Conservation (phyloP, 1,140 invertebrate species). For the Drosophila pandora region DNA sequence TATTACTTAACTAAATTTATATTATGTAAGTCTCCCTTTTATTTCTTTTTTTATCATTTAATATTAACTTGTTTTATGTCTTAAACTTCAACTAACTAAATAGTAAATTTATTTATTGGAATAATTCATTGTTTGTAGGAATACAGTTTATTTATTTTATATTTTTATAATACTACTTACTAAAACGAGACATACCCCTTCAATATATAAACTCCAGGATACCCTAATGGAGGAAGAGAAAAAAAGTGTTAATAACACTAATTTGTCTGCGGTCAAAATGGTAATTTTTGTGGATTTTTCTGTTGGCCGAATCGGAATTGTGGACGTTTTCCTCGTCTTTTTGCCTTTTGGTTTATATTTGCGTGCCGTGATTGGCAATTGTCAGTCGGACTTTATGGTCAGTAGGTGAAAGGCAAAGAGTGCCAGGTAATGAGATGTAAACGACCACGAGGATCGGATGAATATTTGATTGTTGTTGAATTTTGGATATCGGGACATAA, state of each 20-base stretch:
- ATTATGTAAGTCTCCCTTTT: background rate
- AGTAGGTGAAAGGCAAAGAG: conserved; percentile 61
- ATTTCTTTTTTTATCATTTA: too few relatives aligned
- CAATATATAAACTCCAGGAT: conserved; percentile 1
- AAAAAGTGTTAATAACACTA: conserved; percentile 66
- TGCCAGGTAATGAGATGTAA: conserved; percentile 59
- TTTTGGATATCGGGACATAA: conserved; percentile 26
- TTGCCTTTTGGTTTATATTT: conserved; percentile 46
- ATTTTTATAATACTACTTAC: background rate
- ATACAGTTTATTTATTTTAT: too few relatives aligned
- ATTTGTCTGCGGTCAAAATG: conserved; percentile 65
- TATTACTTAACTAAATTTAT: too few relatives aligned
- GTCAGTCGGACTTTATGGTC: conserved; percentile 50
- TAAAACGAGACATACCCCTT: background rate
- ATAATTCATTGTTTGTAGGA: too few relatives aligned
- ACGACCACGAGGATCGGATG: conserved; percentile 38
- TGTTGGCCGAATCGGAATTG: conserved; percentile 42
- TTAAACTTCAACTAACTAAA: too few relatives aligned
- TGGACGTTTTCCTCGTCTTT: conserved; percentile 30
- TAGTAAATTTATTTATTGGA: too few relatives aligned
- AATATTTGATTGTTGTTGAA: conserved; percentile 31
- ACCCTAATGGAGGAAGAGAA: conserved; percentile 34
- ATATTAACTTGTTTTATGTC: too few relatives aligned
- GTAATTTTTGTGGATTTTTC: conserved; percentile 65
- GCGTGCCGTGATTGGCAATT: conserved; percentile 58